These are phyloP conservation scores for Myotis vivesi DNA, from an alignment of 2,797 vertebrate species.

Conservation along the genomic window DNA sequence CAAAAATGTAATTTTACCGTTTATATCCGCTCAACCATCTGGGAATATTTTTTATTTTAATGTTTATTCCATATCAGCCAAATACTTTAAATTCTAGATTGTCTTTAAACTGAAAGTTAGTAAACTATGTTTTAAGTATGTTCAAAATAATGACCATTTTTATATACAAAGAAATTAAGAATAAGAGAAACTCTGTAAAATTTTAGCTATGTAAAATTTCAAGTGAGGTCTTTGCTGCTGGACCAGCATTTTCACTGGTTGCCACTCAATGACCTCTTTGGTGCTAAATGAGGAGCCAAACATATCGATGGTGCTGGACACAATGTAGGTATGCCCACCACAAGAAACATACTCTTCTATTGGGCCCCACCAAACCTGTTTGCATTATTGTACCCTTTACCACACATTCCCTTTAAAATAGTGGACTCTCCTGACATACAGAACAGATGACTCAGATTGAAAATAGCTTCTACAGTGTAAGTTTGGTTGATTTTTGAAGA, in stretches of 20 bases:
- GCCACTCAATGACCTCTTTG: neutral
- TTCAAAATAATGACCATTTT: neutral
- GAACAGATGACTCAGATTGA: neutral
- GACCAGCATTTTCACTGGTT: neutral
- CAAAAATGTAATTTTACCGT: neutral
- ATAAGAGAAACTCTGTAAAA: neutral
- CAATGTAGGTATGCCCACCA: accelerated
- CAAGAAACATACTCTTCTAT: neutral
- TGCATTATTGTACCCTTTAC: neutral
- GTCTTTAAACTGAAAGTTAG: conserved; percentile 9
- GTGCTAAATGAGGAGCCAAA: neutral
- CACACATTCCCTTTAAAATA: neutral
- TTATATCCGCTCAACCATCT: neutral
- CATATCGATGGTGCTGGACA: neutral
- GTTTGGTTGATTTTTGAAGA: neutral
- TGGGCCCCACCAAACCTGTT: neutral
- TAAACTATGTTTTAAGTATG: conserved; percentile 3
- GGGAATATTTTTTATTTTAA: conserved; percentile 26
- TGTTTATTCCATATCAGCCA: neutral
- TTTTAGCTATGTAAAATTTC: neutral
- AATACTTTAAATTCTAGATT: neutral
- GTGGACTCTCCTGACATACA: neutral
- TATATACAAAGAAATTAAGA: neutral
- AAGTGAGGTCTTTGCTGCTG: neutral
- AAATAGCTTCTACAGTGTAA: neutral